Conservation (phyloP, 2,797 vertebrate genomes). For the Philypnodon macrostomus region DNA sequence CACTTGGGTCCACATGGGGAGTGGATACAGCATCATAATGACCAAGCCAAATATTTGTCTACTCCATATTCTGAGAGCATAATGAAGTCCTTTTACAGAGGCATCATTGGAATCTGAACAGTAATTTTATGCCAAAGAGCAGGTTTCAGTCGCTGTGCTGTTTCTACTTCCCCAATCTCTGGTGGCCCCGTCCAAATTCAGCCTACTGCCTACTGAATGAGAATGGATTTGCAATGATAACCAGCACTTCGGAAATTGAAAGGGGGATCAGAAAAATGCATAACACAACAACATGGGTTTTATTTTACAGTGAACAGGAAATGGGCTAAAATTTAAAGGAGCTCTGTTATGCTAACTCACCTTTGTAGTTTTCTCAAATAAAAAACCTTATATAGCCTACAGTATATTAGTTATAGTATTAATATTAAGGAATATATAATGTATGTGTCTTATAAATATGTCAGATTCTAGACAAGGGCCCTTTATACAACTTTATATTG, state of each 20-base stretch:
- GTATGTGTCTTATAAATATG: too few relatives aligned
- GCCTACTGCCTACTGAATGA: conserved; percentile 55
- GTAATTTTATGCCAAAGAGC: conserved; percentile 68
- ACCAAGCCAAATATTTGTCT: conserved; percentile 79
- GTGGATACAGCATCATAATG: conserved; percentile 74
- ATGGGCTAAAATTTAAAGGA: conserved; percentile 24
- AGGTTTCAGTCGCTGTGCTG: conserved; percentile 66
- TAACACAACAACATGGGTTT: conserved; percentile 25
- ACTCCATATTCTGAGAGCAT: conserved; percentile 74
- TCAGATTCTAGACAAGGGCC: too few relatives aligned
- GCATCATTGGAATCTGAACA: conserved; percentile 73
- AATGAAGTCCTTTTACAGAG: conserved; percentile 76
- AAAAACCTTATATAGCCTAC: too few relatives aligned
- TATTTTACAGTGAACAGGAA: conserved; percentile 30
- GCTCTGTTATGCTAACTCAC: too few relatives aligned
- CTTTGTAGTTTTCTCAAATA: too few relatives aligned
- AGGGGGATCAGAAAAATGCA: conserved; percentile 36
- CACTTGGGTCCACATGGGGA: conserved; percentile 50
- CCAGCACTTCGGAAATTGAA: conserved; percentile 42
- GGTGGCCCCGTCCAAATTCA: conserved; percentile 59
- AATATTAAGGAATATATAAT: too few relatives aligned
- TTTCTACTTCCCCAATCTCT: conserved; percentile 68
- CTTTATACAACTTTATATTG: too few relatives aligned
- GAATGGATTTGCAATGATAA: conserved; percentile 58
- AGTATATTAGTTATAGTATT: too few relatives aligned